phyloP scores from a whole-genome alignment of 2,888 invertebrate species.

The Pachycephus smyrnensis region DNA sequence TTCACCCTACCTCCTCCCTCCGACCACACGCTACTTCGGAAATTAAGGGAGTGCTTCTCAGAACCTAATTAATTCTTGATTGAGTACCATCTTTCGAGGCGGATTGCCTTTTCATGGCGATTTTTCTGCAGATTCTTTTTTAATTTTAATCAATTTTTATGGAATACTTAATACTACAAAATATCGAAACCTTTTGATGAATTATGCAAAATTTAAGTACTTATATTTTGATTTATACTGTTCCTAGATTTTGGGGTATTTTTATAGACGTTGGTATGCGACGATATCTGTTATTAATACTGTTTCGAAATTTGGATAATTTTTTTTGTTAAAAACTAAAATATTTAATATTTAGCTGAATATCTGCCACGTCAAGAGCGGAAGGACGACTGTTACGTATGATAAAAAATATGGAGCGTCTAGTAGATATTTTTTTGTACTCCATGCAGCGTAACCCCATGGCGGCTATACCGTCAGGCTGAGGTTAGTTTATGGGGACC shows the following conservation, averaged over 20 bases:
- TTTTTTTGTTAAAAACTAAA: neutral
- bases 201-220: neutral
- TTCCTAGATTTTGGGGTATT: neutral
- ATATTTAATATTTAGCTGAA: neutral
- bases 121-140: neutral
- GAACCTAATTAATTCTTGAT: too few species aligned
- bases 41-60: too few species aligned
- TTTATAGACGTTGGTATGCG: too few species aligned
- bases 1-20: neutral
- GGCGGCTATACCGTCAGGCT: slow-evolving; percentile 50
- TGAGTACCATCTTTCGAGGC: neutral
- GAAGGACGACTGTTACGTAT: neutral
- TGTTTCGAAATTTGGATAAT: neutral
- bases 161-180: neutral
- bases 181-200: neutral
- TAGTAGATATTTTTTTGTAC: neutral
- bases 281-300: too few species aligned
- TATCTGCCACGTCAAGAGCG: neutral
- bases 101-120: neutral
- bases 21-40: neutral
- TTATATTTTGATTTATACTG: neutral
- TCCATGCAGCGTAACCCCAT: slow-evolving; percentile 28
- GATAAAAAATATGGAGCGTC: neutral
- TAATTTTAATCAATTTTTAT: neutral
- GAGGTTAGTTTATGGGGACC: slow-evolving; percentile 57